phyloP scores from a whole-genome alignment of 2,797 vertebrate species.

The Sandelia bainsii region DNA sequence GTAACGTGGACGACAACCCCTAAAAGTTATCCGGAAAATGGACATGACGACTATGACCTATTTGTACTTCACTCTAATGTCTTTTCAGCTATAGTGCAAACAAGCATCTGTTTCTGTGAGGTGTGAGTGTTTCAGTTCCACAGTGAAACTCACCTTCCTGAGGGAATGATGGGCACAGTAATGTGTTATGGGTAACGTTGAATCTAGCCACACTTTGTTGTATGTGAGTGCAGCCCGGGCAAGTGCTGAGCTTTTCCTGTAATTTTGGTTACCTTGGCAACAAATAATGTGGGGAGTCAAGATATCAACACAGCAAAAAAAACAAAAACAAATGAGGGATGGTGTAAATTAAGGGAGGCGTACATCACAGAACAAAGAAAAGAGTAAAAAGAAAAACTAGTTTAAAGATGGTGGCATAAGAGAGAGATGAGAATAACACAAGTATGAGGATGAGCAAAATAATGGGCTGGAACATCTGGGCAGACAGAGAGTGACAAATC shows the following conservation, averaged over 20 bases:
- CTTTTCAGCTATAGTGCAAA: neutral
- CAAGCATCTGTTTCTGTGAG: neutral
- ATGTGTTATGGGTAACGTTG: slow-evolving; percentile 64
- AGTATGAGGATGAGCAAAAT: slow-evolving; percentile 99
- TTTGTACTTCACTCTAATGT: no score
- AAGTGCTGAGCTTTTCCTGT: slow-evolving; percentile 89
- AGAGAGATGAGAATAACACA: slow-evolving; percentile 98
- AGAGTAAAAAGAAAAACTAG: slow-evolving; percentile 99
- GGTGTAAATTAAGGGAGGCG: slow-evolving; percentile 77
- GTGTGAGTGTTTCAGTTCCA: neutral
- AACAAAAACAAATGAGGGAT: slow-evolving; percentile 84
- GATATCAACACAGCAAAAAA: slow-evolving; percentile 83
- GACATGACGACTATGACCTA: no score
- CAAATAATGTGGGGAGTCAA: slow-evolving; percentile 77
- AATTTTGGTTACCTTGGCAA: slow-evolving; percentile 91
- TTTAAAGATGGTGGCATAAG: slow-evolving; percentile 99
- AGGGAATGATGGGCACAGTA: slow-evolving; percentile 17
- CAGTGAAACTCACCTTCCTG: slow-evolving; percentile 64
- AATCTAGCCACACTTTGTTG: slow-evolving; percentile 75
- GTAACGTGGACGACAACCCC: neutral
- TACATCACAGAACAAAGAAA: slow-evolving; percentile 97
- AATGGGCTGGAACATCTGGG: slow-evolving; percentile 99
- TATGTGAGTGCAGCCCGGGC: slow-evolving; percentile 76
- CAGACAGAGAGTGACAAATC: slow-evolving; percentile 71
- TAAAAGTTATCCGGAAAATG: neutral